A percentile compares a stretch with the other conserved stretches of the same genome.
Conservation (phyloP, 2,888 invertebrate species). For the Drosophila formosana region DNA sequence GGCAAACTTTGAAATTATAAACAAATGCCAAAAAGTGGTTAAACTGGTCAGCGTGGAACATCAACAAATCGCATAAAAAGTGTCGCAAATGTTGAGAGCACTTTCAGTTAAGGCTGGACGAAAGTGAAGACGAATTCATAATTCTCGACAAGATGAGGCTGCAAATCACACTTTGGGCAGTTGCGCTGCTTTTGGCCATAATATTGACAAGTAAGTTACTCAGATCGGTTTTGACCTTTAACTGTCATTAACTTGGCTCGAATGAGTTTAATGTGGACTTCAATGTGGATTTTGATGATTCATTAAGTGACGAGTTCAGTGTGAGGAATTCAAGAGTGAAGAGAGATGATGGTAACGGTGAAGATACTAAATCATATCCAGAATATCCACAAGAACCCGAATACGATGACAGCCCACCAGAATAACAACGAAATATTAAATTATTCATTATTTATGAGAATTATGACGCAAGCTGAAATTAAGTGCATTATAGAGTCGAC, state of each 20-base stretch:
- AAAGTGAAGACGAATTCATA: not conserved
- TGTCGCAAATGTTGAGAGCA: not conserved
- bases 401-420: too few relatives aligned
- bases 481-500: too few relatives aligned
- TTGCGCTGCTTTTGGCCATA: not conserved
- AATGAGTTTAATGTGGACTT: not conserved
- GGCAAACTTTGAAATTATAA: not conserved
- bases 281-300: not conserved
- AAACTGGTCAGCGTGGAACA: not conserved
- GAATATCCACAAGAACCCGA: too few relatives aligned
- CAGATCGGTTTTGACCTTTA: not conserved
- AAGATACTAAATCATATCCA: too few relatives aligned
- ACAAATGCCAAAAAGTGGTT: not conserved
- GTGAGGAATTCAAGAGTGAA: not conserved
- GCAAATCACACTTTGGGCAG: not conserved
- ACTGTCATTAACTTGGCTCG: not conserved
- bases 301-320: not conserved
- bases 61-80: not conserved
- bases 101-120: not conserved
- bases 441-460: too few relatives aligned
- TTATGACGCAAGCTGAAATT: too few relatives aligned
- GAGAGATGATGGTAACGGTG: not conserved
- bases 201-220: not conserved
- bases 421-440: too few relatives aligned
- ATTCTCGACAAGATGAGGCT: not conserved